These are phyloP conservation scores for Diorhabda elongata DNA, from an alignment of 1,140 invertebrate species.

Conservation along the genomic window DNA sequence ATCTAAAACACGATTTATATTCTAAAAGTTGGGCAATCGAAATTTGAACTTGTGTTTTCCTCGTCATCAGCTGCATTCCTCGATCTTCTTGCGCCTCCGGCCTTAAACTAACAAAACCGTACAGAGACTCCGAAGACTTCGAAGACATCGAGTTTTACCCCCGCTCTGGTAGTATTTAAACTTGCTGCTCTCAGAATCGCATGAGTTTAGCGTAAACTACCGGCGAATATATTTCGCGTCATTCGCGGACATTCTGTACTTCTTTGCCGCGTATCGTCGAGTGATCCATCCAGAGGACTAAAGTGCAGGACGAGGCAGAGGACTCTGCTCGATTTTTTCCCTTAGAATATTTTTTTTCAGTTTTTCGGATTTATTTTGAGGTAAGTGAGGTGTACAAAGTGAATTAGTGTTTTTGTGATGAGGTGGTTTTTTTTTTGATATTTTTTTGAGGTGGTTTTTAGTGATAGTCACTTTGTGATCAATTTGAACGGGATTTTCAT, in stretches of 20 bases:
- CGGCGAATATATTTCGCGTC: neutral
- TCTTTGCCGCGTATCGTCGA: neutral
- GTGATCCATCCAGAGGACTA: conserved; percentile 4
- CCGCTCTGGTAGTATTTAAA: conserved; percentile 18
- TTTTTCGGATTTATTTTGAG: conserved; percentile 13
- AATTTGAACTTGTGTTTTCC: too few relatives aligned
- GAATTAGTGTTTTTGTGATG: conserved; percentile 9
- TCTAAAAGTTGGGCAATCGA: too few relatives aligned
- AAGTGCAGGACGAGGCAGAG: conserved; percentile 8
- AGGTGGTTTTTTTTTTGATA: conserved; percentile 8
- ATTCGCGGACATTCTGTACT: conserved; percentile 12
- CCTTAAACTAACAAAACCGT: conserved; percentile 9
- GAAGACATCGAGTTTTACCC: conserved; percentile 11
- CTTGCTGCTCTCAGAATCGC: conserved; percentile 14
- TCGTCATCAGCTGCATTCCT: neutral
- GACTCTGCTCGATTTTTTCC: neutral
- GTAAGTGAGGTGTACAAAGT: conserved; percentile 13
- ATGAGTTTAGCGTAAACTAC: conserved; percentile 10
- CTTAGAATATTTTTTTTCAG: neutral
- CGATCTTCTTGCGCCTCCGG: neutral
- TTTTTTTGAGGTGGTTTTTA: neutral
- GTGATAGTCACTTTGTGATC: too few relatives aligned
- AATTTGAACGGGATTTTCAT: neutral
- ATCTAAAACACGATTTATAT: too few relatives aligned
- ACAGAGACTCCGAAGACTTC: conserved; percentile 10